Percentiles rank a stretch among this genome's conserved stretches.
Evolutionary conservation across 2,113 vertebrate species (phyloP).

Genomic region (Elanoides forficatus): DNA sequence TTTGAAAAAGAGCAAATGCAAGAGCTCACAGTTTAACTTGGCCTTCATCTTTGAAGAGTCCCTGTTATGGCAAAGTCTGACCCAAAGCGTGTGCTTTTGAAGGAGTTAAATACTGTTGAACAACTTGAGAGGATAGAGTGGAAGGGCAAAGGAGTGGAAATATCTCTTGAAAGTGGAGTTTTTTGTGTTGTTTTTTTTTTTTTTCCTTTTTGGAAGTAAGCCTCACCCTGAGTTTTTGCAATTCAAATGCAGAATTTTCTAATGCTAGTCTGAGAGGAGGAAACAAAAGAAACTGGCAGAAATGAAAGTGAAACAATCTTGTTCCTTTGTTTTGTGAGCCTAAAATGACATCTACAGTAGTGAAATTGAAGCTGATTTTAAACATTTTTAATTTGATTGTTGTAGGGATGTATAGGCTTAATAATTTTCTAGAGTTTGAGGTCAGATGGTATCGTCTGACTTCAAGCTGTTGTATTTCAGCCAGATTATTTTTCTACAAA

Average conservation of each 20-base stretch:
- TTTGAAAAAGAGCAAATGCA: neutral
- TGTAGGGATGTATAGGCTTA: neutral
- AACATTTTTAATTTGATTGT: neutral
- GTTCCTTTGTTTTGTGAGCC: neutral
- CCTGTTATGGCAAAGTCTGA: neutral
- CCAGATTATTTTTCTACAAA: neutral
- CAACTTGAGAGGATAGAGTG: neutral
- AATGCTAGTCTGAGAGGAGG: neutral
- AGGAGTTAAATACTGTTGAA: neutral
- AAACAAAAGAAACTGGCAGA: slow-evolving; percentile 23
- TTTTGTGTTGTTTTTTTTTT: neutral
- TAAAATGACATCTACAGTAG: neutral
- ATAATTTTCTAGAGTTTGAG: neutral
- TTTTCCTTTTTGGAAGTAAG: neutral
- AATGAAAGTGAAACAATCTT: slow-evolving; percentile 52
- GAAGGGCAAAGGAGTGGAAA: neutral
- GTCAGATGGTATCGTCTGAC: neutral
- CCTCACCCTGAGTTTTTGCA: neutral
- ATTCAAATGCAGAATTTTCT: slow-evolving; percentile 25
- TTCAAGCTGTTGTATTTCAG: neutral
- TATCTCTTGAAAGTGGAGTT: neutral
- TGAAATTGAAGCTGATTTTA: neutral
- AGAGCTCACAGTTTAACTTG: neutral
- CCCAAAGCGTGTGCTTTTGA: neutral
- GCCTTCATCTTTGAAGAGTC: neutral